phyloP scores from a whole-genome alignment of 23 tunicate genomes.

The Ciona savignyi region DNA sequence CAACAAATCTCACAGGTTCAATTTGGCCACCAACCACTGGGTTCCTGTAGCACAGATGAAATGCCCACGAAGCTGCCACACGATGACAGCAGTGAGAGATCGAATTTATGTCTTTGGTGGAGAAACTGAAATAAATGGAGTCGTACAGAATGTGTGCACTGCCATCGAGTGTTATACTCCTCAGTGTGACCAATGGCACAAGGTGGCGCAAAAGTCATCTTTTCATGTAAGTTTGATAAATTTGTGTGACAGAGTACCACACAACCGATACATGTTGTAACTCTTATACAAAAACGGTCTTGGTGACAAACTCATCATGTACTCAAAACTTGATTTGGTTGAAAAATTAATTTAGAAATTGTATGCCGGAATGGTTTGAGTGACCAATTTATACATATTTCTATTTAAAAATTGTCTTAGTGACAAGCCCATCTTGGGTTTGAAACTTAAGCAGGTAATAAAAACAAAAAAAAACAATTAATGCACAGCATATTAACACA shows the following conservation, averaged over 20 bases:
- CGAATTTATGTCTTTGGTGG: constrained; percentile 55
- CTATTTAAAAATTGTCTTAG: no score
- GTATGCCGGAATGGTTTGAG: no score
- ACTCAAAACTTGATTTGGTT: no score
- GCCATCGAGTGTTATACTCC: constrained; percentile 71
- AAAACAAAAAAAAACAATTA: no score
- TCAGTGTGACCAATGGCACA: constrained; percentile 59
- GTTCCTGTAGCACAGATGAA: constrained; percentile 27
- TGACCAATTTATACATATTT: no score
- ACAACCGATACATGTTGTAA: no score
- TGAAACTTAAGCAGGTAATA: no score
- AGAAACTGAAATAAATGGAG: constrained; percentile 19
- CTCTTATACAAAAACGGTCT: no score
- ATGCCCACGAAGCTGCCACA: constrained; percentile 43
- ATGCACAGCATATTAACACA: no score
- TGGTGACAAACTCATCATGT: no score
- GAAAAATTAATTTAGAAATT: no score
- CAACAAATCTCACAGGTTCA: constrained; percentile 21
- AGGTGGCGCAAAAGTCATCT: constrained; percentile 35
- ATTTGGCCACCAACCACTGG: constrained; percentile 40
- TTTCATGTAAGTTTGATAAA: constrained; percentile 35
- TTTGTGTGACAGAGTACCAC: background rate
- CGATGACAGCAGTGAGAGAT: constrained; percentile 51
- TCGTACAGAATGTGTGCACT: constrained; percentile 11
- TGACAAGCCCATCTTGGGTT: no score